Conservation (phyloP, 2,113 vertebrate species). For the Anguilla rostrata region DNA sequence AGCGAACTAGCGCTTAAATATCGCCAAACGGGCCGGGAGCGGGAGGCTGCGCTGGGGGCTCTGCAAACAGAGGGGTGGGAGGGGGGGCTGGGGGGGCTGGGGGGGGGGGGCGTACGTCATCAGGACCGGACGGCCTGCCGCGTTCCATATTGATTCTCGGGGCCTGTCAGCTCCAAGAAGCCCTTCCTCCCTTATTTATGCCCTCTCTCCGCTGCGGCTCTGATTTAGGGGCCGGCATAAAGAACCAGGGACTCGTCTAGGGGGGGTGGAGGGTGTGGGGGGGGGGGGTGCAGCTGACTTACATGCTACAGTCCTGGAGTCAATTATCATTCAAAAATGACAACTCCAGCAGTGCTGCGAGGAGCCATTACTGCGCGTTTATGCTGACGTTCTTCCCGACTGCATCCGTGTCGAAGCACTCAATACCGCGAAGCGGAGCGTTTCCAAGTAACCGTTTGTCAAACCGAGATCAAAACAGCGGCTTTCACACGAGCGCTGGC, state of each 20-base stretch:
- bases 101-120: slow-evolving; percentile 6
- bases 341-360: not conserved
- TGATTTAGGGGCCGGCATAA: slow-evolving; percentile 40
- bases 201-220: slow-evolving; percentile 22
- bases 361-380: not conserved
- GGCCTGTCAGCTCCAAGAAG: slow-evolving; percentile 16
- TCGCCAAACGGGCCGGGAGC: not conserved
- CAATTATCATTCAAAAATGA: slow-evolving; percentile 19
- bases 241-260: slow-evolving; percentile 24
- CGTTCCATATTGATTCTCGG: slow-evolving; percentile 18
- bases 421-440: not conserved
- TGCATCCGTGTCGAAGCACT: not conserved
- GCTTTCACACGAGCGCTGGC: slow-evolving; percentile 3
- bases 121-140: not conserved
- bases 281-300: slow-evolving; percentile 28
- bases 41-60: slow-evolving; percentile 20
- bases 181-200: slow-evolving; percentile 30
- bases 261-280: not conserved
- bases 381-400: not conserved
- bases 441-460: not conserved
- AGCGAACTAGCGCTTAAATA: slow-evolving; percentile 37
- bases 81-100: not conserved
- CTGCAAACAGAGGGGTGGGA: not conserved
- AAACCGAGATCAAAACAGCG: not conserved
- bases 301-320: slow-evolving; percentile 22